phyloP scores from a whole-genome alignment of 2,888 invertebrate genomes.

The Helobdella robusta region DNA sequence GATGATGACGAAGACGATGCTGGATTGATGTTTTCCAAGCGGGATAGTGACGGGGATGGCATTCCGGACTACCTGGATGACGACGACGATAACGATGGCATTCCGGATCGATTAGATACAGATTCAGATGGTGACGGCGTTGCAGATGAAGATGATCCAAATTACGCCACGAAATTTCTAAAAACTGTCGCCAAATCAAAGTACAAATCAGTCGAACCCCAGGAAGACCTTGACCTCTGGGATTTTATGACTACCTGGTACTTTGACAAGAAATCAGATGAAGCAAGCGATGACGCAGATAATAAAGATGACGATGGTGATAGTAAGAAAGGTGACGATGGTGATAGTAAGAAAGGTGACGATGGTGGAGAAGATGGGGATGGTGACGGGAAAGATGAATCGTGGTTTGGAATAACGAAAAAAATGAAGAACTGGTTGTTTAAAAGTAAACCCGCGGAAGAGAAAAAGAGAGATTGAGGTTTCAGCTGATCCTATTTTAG shows the following conservation, averaged over 20 bases:
- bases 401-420: too few species aligned
- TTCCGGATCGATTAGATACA: conserved; percentile 40
- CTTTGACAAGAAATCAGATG: background rate
- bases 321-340: background rate
- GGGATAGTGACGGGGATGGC: conserved; percentile 39
- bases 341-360: conserved; percentile 6
- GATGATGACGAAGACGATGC: conserved; percentile 37
- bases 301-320: conserved; percentile 12
- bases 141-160: conserved; percentile 35
- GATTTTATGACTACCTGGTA: conserved; percentile 30
- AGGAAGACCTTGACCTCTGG: conserved; percentile 30
- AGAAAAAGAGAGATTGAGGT: too few species aligned
- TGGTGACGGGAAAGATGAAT: too few species aligned
- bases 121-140: conserved; percentile 39
- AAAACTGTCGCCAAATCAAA: conserved; percentile 34
- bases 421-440: too few species aligned
- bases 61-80: conserved; percentile 35
- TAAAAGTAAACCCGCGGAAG: too few species aligned
- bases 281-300: background rate
- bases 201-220: conserved; percentile 25
- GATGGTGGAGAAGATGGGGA: too few species aligned
- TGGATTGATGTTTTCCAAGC: conserved; percentile 32
- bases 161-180: conserved; percentile 37
- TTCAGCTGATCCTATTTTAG: too few species aligned
- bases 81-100: conserved; percentile 37